Conservation (phyloP, 2,797 vertebrate genomes). For the Paramormyrops hopkinsi region DNA sequence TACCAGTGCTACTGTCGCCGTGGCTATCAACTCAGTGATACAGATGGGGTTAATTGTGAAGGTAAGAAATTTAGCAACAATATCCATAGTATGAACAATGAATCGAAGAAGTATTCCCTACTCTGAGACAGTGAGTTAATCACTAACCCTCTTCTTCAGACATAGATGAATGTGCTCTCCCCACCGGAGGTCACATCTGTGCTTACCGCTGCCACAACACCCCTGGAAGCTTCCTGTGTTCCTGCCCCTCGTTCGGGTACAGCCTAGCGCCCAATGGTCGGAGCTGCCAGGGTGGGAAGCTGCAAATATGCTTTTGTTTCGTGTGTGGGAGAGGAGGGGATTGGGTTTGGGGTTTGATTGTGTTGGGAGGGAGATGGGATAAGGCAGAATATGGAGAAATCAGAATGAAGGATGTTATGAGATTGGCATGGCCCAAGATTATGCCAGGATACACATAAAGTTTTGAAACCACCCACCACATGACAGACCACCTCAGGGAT, state of each 20-base stretch:
- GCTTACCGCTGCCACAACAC: constrained; percentile 77
- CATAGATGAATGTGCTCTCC: constrained; percentile 83
- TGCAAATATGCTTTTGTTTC: neutral
- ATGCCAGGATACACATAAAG: neutral
- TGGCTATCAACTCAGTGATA: constrained; percentile 81
- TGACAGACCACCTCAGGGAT: neutral
- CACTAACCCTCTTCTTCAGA: constrained; percentile 53
- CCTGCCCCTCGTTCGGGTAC: constrained; percentile 76
- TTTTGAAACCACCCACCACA: neutral
- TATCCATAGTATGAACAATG: neutral
- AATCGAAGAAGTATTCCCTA: neutral
- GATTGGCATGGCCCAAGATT: neutral
- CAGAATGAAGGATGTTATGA: neutral
- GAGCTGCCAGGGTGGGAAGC: constrained; percentile 74
- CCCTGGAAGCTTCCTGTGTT: constrained; percentile 81
- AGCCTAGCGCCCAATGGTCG: constrained; percentile 69
- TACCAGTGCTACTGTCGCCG: constrained; percentile 87
- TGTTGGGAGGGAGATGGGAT: neutral
- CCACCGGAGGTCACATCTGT: constrained; percentile 75
- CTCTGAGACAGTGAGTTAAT: neutral
- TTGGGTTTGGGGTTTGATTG: neutral
- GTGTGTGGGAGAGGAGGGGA: neutral
- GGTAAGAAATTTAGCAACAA: constrained; percentile 54
- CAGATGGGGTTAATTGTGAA: constrained; percentile 76
- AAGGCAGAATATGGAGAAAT: too few relatives aligned